These are phyloP conservation scores for Tiliacea aurago DNA, from an alignment of 2,888 invertebrate genomes.

Conservation along the genomic window DNA sequence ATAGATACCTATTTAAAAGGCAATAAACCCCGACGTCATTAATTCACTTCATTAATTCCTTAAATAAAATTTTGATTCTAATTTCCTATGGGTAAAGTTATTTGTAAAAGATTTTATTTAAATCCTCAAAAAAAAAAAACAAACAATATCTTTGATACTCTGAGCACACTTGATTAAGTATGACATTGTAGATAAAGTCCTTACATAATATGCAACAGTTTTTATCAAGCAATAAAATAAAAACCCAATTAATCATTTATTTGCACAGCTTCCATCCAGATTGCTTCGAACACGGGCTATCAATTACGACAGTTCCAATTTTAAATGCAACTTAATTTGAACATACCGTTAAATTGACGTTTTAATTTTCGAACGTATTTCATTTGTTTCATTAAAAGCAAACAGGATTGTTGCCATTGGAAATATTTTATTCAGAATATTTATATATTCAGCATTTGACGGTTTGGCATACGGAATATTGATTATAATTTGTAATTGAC, in stretches of 20 bases:
- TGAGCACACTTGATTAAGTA: neutral
- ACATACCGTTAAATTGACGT: constrained; percentile 10
- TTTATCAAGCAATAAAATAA: constrained; percentile 19
- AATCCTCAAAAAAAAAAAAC: too few relatives aligned
- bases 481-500: neutral
- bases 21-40: neutral
- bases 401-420: neutral
- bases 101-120: neutral
- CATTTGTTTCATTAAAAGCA: constrained; percentile 8
- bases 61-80: neutral
- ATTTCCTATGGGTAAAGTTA: neutral
- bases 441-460: neutral
- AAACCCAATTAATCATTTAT: constrained; percentile 11
- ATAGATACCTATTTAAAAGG: neutral
- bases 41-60: neutral
- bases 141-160: neutral
- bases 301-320: constrained; percentile 37
- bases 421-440: constrained; percentile 8
- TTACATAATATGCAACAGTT: neutral
- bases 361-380: constrained; percentile 32
- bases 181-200: neutral
- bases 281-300: constrained; percentile 10
- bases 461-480: neutral
- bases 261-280: constrained; percentile 6
- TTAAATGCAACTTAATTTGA: constrained; percentile 33